phyloP scores from a whole-genome alignment of 2,113 vertebrate species.

The Saimiri boliviensis region DNA sequence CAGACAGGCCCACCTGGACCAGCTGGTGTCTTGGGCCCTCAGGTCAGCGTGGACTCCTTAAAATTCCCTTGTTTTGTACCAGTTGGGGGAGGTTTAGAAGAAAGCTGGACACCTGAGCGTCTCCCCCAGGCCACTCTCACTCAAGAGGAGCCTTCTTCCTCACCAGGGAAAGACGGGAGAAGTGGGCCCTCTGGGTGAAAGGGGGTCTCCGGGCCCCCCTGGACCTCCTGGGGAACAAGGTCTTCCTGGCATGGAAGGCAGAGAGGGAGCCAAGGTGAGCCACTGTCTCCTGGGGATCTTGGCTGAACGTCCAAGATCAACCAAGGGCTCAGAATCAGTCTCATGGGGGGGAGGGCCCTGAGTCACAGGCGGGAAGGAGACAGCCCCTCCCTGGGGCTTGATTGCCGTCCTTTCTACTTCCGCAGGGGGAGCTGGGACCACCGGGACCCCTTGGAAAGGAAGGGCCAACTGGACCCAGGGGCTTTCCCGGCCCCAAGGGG shows the following conservation, averaged over 20 bases:
- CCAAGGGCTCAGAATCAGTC: not conserved
- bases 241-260: slow-evolving; percentile 91
- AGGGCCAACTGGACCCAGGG: slow-evolving; percentile 89
- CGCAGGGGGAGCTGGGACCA: slow-evolving; percentile 92
- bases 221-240: slow-evolving; percentile 95
- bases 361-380: not conserved
- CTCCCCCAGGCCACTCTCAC: not conserved
- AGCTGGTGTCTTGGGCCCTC: slow-evolving; percentile 92
- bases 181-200: slow-evolving; percentile 90
- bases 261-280: slow-evolving; percentile 93
- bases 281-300: fast-evolving
- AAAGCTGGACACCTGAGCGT: not conserved
- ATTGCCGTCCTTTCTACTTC: not conserved
- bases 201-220: slow-evolving; percentile 93
- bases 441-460: slow-evolving; percentile 88
- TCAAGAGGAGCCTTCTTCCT: not conserved
- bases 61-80: not conserved
- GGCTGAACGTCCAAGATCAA: no score
- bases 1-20: slow-evolving; percentile 93
- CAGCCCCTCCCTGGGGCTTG: not conserved
- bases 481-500: slow-evolving; percentile 90
- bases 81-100: not conserved
- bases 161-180: slow-evolving; percentile 92
- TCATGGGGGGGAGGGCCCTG: not conserved
- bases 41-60: slow-evolving; percentile 82